A percentile compares a stretch with the other conserved stretches of the same genome.
phyloP scores from a whole-genome alignment of 2,888 invertebrate species.

The Drosophila emarginata region DNA sequence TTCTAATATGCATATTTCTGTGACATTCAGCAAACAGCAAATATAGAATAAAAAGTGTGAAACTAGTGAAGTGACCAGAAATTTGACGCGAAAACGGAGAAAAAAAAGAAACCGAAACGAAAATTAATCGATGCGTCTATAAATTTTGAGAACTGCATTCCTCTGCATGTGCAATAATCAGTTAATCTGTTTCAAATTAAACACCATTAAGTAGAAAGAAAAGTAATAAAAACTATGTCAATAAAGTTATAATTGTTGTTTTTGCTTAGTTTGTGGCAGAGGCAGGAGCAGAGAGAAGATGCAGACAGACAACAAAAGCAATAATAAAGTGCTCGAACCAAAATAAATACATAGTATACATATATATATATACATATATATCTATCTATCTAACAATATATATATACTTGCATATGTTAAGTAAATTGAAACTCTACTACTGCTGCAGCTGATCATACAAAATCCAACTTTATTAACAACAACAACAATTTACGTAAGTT shows the following conservation, averaged over 20 bases:
- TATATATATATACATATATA: constrained; percentile 9
- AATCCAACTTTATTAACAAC: constrained; percentile 39
- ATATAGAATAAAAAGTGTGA: constrained; percentile 8
- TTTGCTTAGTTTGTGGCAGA: background rate
- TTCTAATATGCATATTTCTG: constrained; percentile 25
- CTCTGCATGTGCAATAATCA: constrained; percentile 12
- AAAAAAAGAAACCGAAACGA: background rate
- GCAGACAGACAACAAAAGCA: constrained; percentile 61
- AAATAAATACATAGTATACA: constrained; percentile 61
- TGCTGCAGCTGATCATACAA: constrained; percentile 38
- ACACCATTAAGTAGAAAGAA: background rate
- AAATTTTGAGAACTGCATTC: constrained; percentile 5
- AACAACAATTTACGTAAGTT: constrained; percentile 65
- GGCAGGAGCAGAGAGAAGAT: constrained; percentile 32
- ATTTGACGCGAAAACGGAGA: background rate
- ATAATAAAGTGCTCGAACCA: constrained; percentile 68
- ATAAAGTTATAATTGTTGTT: background rate
- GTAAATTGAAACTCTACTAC: constrained; percentile 13
- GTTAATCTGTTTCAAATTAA: background rate
- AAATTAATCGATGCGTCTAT: constrained; percentile 6
- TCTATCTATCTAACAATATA: constrained; percentile 14
- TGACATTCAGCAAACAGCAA: background rate
- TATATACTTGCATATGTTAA: constrained; percentile 13
- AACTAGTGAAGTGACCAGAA: background rate
- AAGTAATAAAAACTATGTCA: background rate